Evolutionary conservation across 2,888 invertebrate genomes (phyloP).

Genomic region (Pegoplata infirma): DNA sequence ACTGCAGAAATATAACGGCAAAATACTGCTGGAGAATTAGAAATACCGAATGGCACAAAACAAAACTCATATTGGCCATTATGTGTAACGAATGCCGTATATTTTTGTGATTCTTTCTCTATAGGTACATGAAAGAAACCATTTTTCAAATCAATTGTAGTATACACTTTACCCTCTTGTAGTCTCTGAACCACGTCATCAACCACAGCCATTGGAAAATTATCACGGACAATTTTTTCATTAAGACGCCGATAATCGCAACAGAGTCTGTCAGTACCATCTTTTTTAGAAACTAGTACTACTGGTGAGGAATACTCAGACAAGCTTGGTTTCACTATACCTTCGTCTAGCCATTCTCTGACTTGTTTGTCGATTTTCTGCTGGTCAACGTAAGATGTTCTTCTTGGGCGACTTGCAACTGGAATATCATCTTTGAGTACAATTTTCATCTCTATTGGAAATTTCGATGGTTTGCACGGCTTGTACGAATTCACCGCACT

Average conservation of each 20-base stretch:
- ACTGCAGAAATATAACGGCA: conserved; percentile 52
- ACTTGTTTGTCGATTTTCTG: conserved; percentile 41
- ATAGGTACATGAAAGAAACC: conserved; percentile 66
- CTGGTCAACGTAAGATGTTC: conserved; percentile 23
- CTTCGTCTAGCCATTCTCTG: conserved; percentile 40
- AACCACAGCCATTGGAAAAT: conserved; percentile 61
- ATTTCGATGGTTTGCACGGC: background rate
- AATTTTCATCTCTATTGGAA: conserved; percentile 27
- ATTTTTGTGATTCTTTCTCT: conserved; percentile 61
- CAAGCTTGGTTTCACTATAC: conserved; percentile 48
- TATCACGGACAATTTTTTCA: conserved; percentile 58
- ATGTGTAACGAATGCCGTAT: conserved; percentile 66
- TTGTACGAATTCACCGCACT: background rate
- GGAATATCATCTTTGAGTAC: conserved; percentile 34
- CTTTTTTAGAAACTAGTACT: conserved; percentile 55
- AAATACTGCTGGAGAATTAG: conserved; percentile 61
- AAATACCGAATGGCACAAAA: conserved; percentile 63
- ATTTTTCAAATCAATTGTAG: conserved; percentile 63
- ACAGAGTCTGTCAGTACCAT: conserved; percentile 56
- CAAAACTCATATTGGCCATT: conserved; percentile 64
- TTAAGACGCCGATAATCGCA: conserved; percentile 64
- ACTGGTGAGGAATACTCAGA: conserved; percentile 51
- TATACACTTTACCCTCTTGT: conserved; percentile 62
- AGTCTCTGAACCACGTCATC: conserved; percentile 58
- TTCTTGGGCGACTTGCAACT: conserved; percentile 26